Conservation (phyloP, 2,797 vertebrate species). For the Fringilla coelebs region DNA sequence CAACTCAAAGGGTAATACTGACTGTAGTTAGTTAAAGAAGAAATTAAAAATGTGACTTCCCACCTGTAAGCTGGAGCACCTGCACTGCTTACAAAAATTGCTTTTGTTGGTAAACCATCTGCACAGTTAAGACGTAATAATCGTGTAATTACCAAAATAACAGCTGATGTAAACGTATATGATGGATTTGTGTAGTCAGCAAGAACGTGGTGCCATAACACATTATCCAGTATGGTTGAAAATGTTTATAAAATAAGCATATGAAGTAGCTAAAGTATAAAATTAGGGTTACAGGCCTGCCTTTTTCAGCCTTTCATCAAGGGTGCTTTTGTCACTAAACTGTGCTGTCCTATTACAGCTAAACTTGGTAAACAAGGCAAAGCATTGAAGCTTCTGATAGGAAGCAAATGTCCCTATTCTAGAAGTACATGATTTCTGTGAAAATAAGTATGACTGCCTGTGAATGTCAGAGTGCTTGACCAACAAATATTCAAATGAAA, state of each 20-base stretch:
- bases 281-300: background rate
- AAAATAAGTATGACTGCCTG: background rate
- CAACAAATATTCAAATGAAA: background rate
- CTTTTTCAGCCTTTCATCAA: background rate
- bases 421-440: background rate
- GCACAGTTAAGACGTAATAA: background rate
- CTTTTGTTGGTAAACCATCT: background rate
- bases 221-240: background rate
- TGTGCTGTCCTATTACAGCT: background rate
- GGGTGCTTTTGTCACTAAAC: background rate
- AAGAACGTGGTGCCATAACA: background rate
- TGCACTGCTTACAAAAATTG: background rate
- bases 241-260: background rate
- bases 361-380: background rate
- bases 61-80: background rate
- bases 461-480: background rate
- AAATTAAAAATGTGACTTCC: background rate
- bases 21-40: background rate
- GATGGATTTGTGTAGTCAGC: background rate
- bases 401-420: background rate
- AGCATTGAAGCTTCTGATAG: background rate
- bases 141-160: background rate
- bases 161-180: background rate
- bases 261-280: background rate
- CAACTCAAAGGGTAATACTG: background rate